Evolutionary conservation across 2,888 invertebrate genomes (phyloP), one percentile per base, ranked within the genome.

Genomic region (Cheilosia grossa): DNA sequence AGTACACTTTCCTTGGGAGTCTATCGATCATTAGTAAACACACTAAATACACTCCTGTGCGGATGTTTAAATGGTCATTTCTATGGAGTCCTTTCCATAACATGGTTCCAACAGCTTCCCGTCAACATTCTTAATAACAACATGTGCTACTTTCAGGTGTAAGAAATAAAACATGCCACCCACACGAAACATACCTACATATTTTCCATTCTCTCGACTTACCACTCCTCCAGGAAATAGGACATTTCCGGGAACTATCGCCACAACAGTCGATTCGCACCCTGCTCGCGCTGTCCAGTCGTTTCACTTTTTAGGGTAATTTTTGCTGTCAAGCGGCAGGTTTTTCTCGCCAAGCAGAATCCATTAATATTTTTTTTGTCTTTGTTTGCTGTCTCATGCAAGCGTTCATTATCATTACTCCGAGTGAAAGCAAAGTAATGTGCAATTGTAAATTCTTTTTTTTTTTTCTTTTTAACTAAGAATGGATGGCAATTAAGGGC

Each of bases 331-430:
- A 47, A 56, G 42, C 49, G 63, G 21, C 21, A 1, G 21, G 42
- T 51, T 42, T 17, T 24, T 51, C 58, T n/a, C 70, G 42, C 67
- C 59, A 47, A 19, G 17, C 4, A 37, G 51, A 81, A 67, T 42
- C 85, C 75, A 81, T 85, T 81, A 63, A 66, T 74, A 59, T 21
- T 21, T 21, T 59, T 59, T 17, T 61, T 61, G 64, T 59, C 59
- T 72, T 72, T 70, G 59, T 51, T 66, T 42, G 47, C 56, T 81
- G 75, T 73, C 58, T 81, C 51, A 33, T 27, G 74, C 49, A 70
- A 75, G 47, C 64, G 72, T 72, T 85, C 61, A 81, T 85, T 72
- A 85, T 81, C 59, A 72, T 69, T 72, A 58, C 75, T 49, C 63
- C 10, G 21, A 72, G 75, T 66, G 61, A 74, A 81, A 72, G 56